Conservation (phyloP, 2,888 invertebrate genomes). For the Thecophora atra region DNA sequence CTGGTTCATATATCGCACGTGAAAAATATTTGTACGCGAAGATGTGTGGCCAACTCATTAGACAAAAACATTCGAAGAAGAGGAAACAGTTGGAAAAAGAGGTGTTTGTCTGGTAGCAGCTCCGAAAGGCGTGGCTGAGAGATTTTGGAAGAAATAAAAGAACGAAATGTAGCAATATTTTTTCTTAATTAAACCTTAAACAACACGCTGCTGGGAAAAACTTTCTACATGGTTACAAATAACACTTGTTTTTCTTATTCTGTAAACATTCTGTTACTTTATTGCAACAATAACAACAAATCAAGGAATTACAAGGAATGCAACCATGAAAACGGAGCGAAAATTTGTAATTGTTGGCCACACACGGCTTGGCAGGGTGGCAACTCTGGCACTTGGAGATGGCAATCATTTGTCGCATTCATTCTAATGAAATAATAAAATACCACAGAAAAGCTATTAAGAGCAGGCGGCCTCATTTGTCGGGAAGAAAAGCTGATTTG, state of each 20-base stretch:
- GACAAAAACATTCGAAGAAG: not conserved
- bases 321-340: constrained; percentile 7
- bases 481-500: constrained; percentile 7
- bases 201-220: constrained; percentile 20
- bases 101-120: too few species aligned
- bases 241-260: constrained; percentile 1
- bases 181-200: constrained; percentile 40
- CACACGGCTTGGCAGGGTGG: not conserved
- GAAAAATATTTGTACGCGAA: not conserved
- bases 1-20: not conserved
- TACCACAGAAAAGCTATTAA: constrained; percentile 39
- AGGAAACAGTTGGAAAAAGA: too few species aligned
- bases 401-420: constrained; percentile 39
- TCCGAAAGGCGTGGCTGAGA: too few species aligned
- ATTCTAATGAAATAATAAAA: constrained; percentile 44
- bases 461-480: constrained; percentile 39
- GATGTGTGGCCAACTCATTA: not conserved
- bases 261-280: constrained; percentile 12
- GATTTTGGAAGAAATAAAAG: not conserved
- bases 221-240: constrained; percentile 3
- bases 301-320: not conserved
- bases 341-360: constrained; percentile 5
- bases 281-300: constrained; percentile 10
- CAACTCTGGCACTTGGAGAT: constrained; percentile 5
- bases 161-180: constrained; percentile 40